These are phyloP conservation scores for Desoria tigrina DNA, from an alignment of 2,888 invertebrate species.

Conservation along the genomic window DNA sequence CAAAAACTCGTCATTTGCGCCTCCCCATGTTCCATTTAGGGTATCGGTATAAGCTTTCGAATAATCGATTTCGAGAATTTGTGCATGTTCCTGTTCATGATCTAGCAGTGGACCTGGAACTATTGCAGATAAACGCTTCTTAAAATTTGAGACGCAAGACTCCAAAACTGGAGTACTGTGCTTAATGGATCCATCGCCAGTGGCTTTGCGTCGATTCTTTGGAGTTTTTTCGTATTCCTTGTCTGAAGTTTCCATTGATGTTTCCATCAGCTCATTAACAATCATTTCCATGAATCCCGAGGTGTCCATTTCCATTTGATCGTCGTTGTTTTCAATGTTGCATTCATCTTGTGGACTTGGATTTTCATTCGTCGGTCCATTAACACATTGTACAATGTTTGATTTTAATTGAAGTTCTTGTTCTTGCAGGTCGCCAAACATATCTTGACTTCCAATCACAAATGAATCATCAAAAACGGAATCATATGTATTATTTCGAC, in stretches of 20 bases:
- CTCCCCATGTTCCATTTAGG: background rate
- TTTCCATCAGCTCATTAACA: background rate
- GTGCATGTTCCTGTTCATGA: background rate
- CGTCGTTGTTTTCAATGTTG: background rate
- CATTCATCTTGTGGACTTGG: too few species aligned
- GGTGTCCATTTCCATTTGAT: background rate
- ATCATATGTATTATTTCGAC: too few species aligned
- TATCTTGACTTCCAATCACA: background rate
- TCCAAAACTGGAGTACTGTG: background rate
- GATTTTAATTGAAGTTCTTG: background rate
- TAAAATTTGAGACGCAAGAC: background rate
- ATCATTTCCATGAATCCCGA: background rate
- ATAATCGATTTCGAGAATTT: background rate
- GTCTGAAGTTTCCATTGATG: background rate
- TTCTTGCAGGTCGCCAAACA: background rate
- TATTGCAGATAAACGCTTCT: background rate
- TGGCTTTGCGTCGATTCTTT: too few species aligned
- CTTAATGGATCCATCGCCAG: background rate
- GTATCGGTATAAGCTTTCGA: too few species aligned
- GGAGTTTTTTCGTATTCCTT: background rate
- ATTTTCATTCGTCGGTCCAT: too few species aligned
- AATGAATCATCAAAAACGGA: conserved; percentile 7
- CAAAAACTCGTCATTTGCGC: background rate
- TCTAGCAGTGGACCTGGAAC: background rate
- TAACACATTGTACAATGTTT: background rate